Evolutionary conservation across 2,113 vertebrate species (phyloP).

Genomic region (Myotis yumanensis): DNA sequence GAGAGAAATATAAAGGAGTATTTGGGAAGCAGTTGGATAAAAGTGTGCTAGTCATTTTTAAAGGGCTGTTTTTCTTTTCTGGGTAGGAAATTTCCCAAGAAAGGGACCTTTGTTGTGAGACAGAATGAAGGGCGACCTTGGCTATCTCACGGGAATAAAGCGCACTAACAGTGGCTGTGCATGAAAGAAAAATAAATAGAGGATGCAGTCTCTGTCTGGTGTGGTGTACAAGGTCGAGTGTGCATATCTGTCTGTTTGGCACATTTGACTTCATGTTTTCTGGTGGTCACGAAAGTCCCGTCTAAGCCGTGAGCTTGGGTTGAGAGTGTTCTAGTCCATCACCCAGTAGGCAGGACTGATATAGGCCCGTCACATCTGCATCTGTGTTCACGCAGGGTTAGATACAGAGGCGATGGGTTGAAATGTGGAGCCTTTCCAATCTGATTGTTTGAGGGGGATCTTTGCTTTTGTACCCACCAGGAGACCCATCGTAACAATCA

Average conservation of each 20-base stretch:
- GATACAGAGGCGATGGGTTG: background rate
- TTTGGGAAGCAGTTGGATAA: background rate
- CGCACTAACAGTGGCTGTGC: rapidly evolving
- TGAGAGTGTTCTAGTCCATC: background rate
- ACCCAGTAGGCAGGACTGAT: background rate
- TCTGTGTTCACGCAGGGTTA: background rate
- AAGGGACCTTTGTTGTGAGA: background rate
- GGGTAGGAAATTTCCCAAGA: background rate
- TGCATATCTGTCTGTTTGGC: background rate
- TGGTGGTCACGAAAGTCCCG: background rate
- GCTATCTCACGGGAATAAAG: background rate
- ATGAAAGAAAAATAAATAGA: background rate
- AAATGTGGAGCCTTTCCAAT: background rate
- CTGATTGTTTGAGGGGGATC: background rate
- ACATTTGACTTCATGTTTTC: background rate
- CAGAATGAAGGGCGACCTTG: background rate
- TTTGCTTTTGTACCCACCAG: background rate
- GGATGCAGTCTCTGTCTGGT: background rate
- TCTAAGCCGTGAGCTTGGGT: background rate
- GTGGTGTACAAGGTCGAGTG: background rate
- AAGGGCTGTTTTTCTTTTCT: background rate
- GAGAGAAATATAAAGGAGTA: background rate
- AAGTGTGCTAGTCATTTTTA: background rate
- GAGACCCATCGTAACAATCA: background rate
- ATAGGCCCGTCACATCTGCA: rapidly evolving